Conservation (phyloP, 2,888 invertebrate species). For the Ptilodon capucinus region DNA sequence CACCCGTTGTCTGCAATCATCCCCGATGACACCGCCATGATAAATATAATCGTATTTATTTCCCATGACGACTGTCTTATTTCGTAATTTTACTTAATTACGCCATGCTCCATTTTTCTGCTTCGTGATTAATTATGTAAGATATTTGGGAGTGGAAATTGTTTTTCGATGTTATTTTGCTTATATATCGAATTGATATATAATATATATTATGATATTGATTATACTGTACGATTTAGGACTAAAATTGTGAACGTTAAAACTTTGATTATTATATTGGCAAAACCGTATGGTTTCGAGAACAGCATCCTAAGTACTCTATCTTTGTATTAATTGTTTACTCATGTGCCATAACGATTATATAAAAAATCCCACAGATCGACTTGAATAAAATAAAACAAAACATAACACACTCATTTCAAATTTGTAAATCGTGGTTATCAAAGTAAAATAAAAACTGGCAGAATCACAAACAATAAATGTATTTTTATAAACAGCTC, state of each 20-base stretch:
- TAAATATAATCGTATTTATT: slow-evolving; percentile 5
- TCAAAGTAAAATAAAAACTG: neutral
- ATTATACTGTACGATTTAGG: too few relatives aligned
- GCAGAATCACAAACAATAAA: neutral
- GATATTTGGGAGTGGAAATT: neutral
- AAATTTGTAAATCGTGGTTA: neutral
- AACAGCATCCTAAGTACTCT: too few relatives aligned
- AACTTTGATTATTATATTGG: too few relatives aligned
- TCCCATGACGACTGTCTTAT: neutral
- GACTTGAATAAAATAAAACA: neutral
- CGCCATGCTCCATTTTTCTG: neutral
- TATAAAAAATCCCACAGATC: neutral
- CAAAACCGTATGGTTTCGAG: too few relatives aligned
- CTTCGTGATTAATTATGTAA: neutral
- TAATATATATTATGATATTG: too few relatives aligned
- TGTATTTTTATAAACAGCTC: slow-evolving; percentile 1
- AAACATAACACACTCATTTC: neutral
- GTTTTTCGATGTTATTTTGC: neutral
- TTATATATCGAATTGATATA: too few relatives aligned
- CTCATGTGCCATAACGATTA: neutral
- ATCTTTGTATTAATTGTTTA: too few relatives aligned
- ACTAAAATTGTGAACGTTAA: too few relatives aligned
- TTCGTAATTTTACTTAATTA: slow-evolving; percentile 1
- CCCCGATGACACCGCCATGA: slow-evolving; percentile 11
- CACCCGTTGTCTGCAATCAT: slow-evolving; percentile 12